Evolutionary conservation across 2,888 invertebrate species (phyloP).

Genomic region (Plebejus anna): DNA sequence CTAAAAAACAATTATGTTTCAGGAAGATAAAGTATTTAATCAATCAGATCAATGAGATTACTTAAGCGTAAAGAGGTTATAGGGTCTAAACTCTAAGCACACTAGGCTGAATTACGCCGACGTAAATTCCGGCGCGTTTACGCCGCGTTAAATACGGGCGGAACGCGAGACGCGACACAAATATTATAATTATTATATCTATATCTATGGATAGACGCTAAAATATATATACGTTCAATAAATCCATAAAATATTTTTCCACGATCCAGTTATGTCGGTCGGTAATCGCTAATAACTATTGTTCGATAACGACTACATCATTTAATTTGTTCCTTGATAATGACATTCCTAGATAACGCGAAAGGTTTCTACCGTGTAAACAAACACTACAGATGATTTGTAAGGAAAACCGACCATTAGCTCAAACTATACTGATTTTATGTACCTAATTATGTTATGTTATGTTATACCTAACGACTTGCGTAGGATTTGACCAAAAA

Average conservation of each 20-base stretch:
- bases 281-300: background rate
- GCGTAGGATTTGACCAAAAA: background rate
- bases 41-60: too few species aligned
- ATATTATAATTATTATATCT: background rate
- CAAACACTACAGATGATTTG: background rate
- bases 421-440: background rate
- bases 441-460: too few species aligned
- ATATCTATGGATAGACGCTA: background rate
- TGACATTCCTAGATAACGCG: slow-evolving; percentile 34
- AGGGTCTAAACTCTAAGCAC: too few species aligned
- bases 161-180: too few species aligned
- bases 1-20: too few species aligned
- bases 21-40: too few species aligned
- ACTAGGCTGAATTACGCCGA: too few species aligned
- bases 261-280: background rate
- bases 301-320: slow-evolving; percentile 2
- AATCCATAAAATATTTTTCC: slow-evolving; percentile 18
- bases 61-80: too few species aligned
- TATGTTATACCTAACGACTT: background rate
- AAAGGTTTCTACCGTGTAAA: background rate
- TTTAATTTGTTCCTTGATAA: slow-evolving; percentile 26
- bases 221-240: background rate
- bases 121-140: too few species aligned
- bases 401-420: background rate
- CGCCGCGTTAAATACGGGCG: too few species aligned